Evolutionary conservation across 2,797 vertebrate genomes (phyloP).

Genomic region (Eulemur rubriventer): DNA sequence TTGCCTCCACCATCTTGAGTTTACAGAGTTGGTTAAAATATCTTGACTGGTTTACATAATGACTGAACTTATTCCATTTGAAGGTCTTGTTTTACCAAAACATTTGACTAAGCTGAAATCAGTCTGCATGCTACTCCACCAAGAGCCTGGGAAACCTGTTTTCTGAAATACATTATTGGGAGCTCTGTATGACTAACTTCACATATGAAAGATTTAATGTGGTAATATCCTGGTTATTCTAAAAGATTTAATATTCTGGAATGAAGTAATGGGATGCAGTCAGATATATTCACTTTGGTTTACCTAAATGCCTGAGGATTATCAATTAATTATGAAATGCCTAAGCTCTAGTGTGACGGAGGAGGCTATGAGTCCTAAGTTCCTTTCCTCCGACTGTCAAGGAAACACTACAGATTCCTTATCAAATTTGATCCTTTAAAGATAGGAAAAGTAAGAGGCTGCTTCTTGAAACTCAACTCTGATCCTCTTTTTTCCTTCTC

Average conservation of each 20-base stretch:
- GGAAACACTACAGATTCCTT: slow-evolving; percentile 24
- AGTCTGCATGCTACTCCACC: background rate
- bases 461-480: slow-evolving; percentile 35
- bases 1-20: background rate
- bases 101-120: background rate
- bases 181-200: background rate
- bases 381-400: background rate
- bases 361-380: background rate
- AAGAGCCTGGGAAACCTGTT: background rate
- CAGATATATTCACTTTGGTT: background rate
- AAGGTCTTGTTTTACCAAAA: background rate
- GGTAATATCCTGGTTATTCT: background rate
- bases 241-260: background rate
- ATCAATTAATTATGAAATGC: background rate
- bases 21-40: background rate
- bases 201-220: background rate
- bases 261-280: background rate
- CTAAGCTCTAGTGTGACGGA: background rate
- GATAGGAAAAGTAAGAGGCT: slow-evolving; percentile 37
- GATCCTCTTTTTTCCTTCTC: slow-evolving; percentile 6
- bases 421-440: slow-evolving; percentile 1
- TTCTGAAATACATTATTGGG: background rate
- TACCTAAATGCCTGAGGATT: background rate
- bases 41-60: background rate
- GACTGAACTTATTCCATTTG: background rate